Evolutionary conservation across 2,113 vertebrate genomes (phyloP), one percentile per base, ranked within the genome.

Genomic region (Macquaria australasica): DNA sequence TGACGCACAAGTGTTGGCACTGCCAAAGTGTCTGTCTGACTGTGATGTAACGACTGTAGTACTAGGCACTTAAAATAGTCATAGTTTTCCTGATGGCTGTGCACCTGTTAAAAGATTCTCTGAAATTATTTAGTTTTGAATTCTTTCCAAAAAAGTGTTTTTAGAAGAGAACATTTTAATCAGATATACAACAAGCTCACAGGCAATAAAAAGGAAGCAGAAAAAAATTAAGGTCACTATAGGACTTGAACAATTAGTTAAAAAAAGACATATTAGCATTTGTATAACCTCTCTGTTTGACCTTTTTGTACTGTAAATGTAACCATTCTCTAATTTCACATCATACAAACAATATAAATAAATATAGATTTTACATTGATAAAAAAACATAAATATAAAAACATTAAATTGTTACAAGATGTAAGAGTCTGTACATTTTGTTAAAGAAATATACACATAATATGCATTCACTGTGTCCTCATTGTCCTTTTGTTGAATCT

Each of bases 401-500:
- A 18, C 16, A 68, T 48, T 63, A 34, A 34, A 34, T 74, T 72
- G 45, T 48, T 48, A 48, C 45, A 48, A 48, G 41, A 10, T 41
- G 41, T 9, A 9, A 41, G 43, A 14, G 45, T 14, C 45, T 45
- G 45, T 12, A 45, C 14, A 3, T 45, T 45, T 9, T 45, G 43
- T 12, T 14, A 45, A 45, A 15, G 18, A 20, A 51, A 51, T 20
- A 48, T 16, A 16, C 5, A 18, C 1, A n/a, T n/a, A n/a, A n/a
- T n/a, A n/a, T n/a, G n/a, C 1, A 23, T 68, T 72, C n/a, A 51
- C 28, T 20, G 37, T 73, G 14, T 90, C 45, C 4, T 87, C 59
- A 43, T 58, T 45, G 93, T 97, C 93, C n/a, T 55, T 34, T 21
- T 11, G 28, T 51, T 55, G 23, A 55, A 41, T 77, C 53, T 71